Evolutionary conservation across 2,797 vertebrate species (phyloP).

Genomic region (Rhynchonycteris naso): DNA sequence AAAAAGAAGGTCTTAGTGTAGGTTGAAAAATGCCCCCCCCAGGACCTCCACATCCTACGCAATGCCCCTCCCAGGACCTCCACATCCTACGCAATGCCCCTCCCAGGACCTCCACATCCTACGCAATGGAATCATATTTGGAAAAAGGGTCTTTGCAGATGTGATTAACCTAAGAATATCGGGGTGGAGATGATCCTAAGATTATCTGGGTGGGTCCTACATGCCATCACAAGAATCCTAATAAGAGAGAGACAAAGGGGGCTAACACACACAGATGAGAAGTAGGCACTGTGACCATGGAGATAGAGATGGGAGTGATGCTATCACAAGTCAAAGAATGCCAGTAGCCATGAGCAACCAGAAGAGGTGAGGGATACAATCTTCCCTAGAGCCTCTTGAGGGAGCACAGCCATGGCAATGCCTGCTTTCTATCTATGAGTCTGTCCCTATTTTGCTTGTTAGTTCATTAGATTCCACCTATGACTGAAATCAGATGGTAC

Average conservation of each 20-base stretch:
- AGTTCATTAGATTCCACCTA: too few relatives aligned
- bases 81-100: too few relatives aligned
- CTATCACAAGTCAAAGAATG: not conserved
- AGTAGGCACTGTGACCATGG: not conserved
- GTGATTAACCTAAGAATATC: not conserved
- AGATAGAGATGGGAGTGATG: not conserved
- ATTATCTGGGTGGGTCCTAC: not conserved
- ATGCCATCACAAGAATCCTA: not conserved
- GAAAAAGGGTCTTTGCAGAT: not conserved
- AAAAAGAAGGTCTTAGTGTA: not conserved
- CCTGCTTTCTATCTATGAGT: not conserved
- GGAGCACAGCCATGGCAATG: not conserved
- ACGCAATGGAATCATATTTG: not conserved
- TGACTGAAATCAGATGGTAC: too few relatives aligned
- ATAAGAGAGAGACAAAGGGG: not conserved
- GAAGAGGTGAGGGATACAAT: not conserved
- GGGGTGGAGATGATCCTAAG: not conserved
- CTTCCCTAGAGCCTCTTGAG: not conserved
- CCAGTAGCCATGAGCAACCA: not conserved
- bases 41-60: too few relatives aligned
- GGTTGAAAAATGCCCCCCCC: not conserved
- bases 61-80: too few relatives aligned
- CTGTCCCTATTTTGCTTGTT: too few relatives aligned
- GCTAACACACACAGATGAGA: not conserved
- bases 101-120: not conserved